A percentile compares a stretch with the other conserved stretches of the same genome.
Conservation (phyloP, 2,888 invertebrate species). For the Electrophaes corylata region DNA sequence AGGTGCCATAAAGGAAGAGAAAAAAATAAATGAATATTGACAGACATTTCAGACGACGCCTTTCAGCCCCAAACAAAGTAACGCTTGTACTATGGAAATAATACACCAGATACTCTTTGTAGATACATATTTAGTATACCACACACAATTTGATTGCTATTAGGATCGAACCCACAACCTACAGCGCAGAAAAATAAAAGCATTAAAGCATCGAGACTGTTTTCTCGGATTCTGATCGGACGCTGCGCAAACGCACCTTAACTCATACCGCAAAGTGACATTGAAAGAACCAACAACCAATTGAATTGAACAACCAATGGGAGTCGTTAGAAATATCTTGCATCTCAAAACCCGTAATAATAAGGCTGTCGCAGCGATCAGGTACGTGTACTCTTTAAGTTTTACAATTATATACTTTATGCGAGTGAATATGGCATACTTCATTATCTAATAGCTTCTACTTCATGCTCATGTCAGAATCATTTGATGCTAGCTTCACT, state of each 20-base stretch:
- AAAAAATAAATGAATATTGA: too few relatives aligned
- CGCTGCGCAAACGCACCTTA: background rate
- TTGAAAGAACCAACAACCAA: background rate
- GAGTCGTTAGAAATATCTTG: constrained; percentile 28
- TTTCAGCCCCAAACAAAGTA: too few relatives aligned
- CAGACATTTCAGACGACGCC: too few relatives aligned
- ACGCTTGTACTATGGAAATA: too few relatives aligned
- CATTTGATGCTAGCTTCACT: background rate
- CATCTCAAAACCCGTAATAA: constrained; percentile 43
- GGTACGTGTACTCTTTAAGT: background rate
- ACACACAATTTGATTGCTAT: too few relatives aligned
- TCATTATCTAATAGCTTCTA: background rate
- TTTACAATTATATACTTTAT: background rate
- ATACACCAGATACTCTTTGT: too few relatives aligned
- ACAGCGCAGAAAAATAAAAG: too few relatives aligned
- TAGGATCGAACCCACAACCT: too few relatives aligned
- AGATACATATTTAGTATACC: too few relatives aligned
- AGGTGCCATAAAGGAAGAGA: too few relatives aligned
- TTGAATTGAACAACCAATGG: background rate
- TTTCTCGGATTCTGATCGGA: too few relatives aligned
- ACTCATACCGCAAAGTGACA: background rate
- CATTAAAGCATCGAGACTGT: too few relatives aligned
- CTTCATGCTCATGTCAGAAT: background rate
- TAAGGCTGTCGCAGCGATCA: constrained; percentile 38
- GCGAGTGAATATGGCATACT: background rate